Base-by-base conservation (phyloP, 1,140 invertebrate species). In the Chrysopa pallens region DNA sequence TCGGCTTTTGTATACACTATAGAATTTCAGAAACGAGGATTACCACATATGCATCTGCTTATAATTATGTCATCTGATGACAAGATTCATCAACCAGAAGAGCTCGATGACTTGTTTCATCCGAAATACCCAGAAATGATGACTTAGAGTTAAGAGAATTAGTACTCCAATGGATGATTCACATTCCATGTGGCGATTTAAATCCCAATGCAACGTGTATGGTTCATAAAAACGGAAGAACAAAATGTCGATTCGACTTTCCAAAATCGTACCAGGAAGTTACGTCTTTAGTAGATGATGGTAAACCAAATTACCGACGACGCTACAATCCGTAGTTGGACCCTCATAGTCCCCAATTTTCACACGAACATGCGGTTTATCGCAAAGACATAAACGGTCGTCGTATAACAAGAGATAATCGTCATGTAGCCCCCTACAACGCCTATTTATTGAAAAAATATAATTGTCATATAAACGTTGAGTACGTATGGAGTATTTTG, bases 101-200 rank as follows among this genome's bases (percentile, higher is more conserved):
- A 45, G 23, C 39, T 41, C 11, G 39, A 45, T 45, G 36, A 51
- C 23, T 33, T 57, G 17, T 63, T 42, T 57, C 36, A 35, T 63
- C 58, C 8, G 59, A 67, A 50, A 51, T 68, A 17, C 59, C 64
- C 6, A 51, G 64, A 49, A 39, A 31, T n/a, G 33, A 44, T 40
- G 50, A 33, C 47, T 46, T 52, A 7, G 47, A 52, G 29, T 37
- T 52, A 7, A 51, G 36, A 36, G 17, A 23, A 23, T 23, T 23
- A 23, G 17, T 23, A 23, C 17, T 23, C 17, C 6, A 51, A 23
- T 42, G 60, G 6, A 42, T 61, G 60, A 58, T 65, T 37, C 63
- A 63, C 49, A 56, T 60, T 8, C 39, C 39, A 27, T 42, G 41
- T 29, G 41, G 41, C 6, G 15, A 8, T 17, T 35, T 35, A 42